These are phyloP conservation scores for Augochlora pura DNA, from an alignment of 1,140 invertebrate species.

Conservation along the genomic window DNA sequence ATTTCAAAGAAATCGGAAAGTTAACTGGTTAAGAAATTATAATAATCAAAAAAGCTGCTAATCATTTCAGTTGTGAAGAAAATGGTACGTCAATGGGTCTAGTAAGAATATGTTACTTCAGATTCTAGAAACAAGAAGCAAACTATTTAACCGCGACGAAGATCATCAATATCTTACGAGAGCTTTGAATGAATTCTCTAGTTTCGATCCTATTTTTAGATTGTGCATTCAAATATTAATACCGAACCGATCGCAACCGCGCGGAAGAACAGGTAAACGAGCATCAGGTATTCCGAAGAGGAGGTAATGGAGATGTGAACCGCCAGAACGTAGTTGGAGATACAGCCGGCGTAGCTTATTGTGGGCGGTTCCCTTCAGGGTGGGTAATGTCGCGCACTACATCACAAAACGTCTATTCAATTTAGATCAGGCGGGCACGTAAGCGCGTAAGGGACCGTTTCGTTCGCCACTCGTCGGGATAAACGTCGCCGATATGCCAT, in stretches of 20 bases:
- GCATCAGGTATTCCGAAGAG: not conserved
- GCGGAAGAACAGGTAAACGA: constrained; percentile 26
- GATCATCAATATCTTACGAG: too few relatives aligned
- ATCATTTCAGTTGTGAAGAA: too few relatives aligned
- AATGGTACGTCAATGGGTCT: too few relatives aligned
- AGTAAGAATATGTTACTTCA: too few relatives aligned
- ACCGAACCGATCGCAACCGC: not conserved
- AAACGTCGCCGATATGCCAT: constrained; percentile 21
- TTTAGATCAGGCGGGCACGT: constrained; percentile 54
- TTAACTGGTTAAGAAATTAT: too few relatives aligned
- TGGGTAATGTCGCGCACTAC: constrained; percentile 32
- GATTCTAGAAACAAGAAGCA: too few relatives aligned
- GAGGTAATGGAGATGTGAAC: constrained; percentile 49
- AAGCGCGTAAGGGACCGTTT: constrained; percentile 9
- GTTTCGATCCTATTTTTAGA: too few relatives aligned
- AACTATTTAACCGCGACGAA: too few relatives aligned
- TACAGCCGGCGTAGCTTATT: constrained; percentile 29
- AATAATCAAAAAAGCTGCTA: too few relatives aligned
- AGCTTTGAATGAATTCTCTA: too few relatives aligned
- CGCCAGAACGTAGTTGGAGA: constrained; percentile 17
- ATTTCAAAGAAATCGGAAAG: too few relatives aligned
- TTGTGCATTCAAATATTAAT: too few relatives aligned
- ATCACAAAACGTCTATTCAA: constrained; percentile 59
- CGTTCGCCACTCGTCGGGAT: constrained; percentile 33
- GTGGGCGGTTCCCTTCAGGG: constrained; percentile 53